These are phyloP conservation scores for Zaprionus ghesquierei DNA, from an alignment of 1,140 invertebrate genomes.

Conservation along the genomic window DNA sequence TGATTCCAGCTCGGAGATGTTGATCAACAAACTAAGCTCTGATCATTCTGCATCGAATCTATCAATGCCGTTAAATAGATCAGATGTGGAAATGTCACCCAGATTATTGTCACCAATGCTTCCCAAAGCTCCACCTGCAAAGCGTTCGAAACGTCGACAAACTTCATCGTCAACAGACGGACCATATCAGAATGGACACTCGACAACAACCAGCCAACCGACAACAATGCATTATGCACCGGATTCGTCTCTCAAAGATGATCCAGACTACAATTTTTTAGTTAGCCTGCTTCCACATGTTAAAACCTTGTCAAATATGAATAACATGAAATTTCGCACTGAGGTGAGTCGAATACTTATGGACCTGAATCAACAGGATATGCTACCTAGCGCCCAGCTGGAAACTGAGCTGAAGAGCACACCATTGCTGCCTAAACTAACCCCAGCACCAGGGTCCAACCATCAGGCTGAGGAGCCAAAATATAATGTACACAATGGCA, in stretches of 20 bases:
- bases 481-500: constrained; percentile 10
- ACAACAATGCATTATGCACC: neutral
- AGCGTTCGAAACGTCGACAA: constrained; percentile 32
- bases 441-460: constrained; percentile 30
- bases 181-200: constrained; percentile 7
- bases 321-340: constrained; percentile 57
- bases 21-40: constrained; percentile 5
- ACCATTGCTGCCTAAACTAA: constrained; percentile 32
- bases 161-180: constrained; percentile 41
- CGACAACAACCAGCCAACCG: neutral
- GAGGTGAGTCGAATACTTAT: constrained; percentile 58
- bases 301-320: constrained; percentile 54
- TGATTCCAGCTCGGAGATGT: constrained; percentile 49
- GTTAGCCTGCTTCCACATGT: constrained; percentile 63
- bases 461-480: neutral
- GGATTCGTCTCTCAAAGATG: constrained; percentile 32
- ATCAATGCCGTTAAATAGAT: constrained; percentile 17
- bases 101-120: constrained; percentile 34
- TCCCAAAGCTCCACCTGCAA: constrained; percentile 17
- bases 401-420: neutral
- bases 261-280: constrained; percentile 63
- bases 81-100: constrained; percentile 45
- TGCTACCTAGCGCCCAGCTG: neutral
- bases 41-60: constrained; percentile 2
- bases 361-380: constrained; percentile 54